Evolutionary conservation across 2,113 vertebrate species (phyloP).

Genomic region (Pelvicachromis taeniatus): DNA sequence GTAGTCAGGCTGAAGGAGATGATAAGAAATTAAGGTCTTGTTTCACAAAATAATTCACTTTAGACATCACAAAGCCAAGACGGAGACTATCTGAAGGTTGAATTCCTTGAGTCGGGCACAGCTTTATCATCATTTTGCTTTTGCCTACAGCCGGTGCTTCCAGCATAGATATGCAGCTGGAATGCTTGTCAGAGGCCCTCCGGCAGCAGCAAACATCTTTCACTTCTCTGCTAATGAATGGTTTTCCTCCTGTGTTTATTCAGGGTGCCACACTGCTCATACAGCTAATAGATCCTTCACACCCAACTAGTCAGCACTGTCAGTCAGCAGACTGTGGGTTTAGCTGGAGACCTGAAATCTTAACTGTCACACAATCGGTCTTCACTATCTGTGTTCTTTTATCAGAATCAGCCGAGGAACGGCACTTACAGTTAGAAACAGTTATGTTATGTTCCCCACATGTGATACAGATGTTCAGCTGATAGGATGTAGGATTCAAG

Average conservation of each 20-base stretch:
- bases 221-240: slow-evolving; percentile 59
- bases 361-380: neutral
- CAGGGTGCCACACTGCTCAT: slow-evolving; percentile 13
- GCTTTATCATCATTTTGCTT: neutral
- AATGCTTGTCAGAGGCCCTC: neutral
- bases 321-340: neutral
- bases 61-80: neutral
- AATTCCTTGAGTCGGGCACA: neutral
- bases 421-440: neutral
- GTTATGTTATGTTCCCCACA: neutral
- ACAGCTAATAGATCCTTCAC: slow-evolving; percentile 17
- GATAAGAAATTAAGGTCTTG: neutral
- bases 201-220: slow-evolving; percentile 3
- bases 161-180: neutral
- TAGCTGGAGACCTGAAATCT: neutral
- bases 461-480: neutral
- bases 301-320: neutral
- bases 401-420: neutral
- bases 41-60: neutral
- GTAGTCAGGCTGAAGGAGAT: neutral
- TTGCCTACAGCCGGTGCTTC: neutral
- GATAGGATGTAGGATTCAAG: neutral
- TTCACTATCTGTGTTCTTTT: neutral
- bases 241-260: slow-evolving; percentile 38
- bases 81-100: neutral